These are phyloP conservation scores for Marisa cornuarietis DNA, from an alignment of 1,140 invertebrate species.

Conservation along the genomic window DNA sequence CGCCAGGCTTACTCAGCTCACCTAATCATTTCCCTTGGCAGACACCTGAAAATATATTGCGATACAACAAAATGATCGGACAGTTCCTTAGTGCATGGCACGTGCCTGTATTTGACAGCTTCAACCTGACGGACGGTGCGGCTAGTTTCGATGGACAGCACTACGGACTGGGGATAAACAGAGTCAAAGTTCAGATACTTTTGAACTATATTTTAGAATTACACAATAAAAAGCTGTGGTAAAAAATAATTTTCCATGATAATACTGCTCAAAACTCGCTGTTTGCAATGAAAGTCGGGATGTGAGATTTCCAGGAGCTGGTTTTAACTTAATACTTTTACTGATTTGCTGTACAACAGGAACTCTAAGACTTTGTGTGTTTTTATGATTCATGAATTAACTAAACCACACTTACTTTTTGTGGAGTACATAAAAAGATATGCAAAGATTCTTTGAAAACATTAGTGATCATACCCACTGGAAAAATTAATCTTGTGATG, in stretches of 20 bases:
- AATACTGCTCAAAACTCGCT: no score
- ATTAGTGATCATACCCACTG: no score
- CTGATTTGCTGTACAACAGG: no score
- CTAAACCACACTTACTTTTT: no score
- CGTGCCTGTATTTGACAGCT: slow-evolving; percentile 23
- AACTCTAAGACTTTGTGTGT: no score
- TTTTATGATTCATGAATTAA: no score
- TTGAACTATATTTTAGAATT: slow-evolving; percentile 23
- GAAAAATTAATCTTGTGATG: no score
- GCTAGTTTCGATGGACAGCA: slow-evolving; percentile 29
- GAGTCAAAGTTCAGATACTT: slow-evolving; percentile 3
- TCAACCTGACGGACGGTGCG: slow-evolving; percentile 20
- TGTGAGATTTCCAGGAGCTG: no score
- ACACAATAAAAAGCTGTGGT: neutral
- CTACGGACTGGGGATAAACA: slow-evolving; percentile 25
- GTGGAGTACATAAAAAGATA: no score
- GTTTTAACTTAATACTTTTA: no score
- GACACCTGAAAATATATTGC: neutral
- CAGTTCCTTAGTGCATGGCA: neutral
- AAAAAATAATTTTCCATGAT: neutral
- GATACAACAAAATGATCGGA: slow-evolving; percentile 1
- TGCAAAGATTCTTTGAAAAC: no score
- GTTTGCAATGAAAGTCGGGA: no score
- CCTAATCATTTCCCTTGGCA: neutral
- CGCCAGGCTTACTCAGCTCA: neutral